Evolutionary conservation across 2,797 vertebrate species (phyloP).

Genomic region (Enteromius afrohamiltoni): DNA sequence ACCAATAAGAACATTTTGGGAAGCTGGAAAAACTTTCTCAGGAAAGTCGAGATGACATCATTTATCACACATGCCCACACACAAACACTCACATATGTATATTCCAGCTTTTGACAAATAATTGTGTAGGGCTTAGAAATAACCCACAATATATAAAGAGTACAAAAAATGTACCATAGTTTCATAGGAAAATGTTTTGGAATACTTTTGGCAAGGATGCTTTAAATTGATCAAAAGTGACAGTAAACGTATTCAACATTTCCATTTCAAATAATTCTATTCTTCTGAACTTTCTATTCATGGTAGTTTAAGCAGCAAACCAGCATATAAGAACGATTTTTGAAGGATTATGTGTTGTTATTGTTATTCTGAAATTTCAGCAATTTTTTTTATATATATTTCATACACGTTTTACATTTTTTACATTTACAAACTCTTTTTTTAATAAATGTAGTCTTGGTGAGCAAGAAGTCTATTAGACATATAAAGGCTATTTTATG

Average conservation of each 20-base stretch:
- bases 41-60: constrained; percentile 12
- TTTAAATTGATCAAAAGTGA: neutral
- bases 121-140: neutral
- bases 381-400: neutral
- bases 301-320: neutral
- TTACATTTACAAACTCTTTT: too few relatives aligned
- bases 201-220: neutral
- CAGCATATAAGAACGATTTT: neutral
- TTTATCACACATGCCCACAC: constrained; percentile 30
- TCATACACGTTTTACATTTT: too few relatives aligned
- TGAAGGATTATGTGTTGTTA: neutral
- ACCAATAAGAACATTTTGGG: constrained; percentile 31
- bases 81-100: neutral
- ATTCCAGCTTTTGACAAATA: neutral
- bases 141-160: neutral
- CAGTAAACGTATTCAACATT: neutral
- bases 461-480: neutral
- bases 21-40: constrained; percentile 41
- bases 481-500: neutral
- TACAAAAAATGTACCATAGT: neutral
- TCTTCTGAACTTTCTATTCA: neutral
- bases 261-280: neutral
- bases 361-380: neutral
- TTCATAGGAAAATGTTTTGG: neutral
- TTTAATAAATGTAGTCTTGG: neutral